Conservation (phyloP, 2,888 invertebrate species). For the Drosophila tanythrix region DNA sequence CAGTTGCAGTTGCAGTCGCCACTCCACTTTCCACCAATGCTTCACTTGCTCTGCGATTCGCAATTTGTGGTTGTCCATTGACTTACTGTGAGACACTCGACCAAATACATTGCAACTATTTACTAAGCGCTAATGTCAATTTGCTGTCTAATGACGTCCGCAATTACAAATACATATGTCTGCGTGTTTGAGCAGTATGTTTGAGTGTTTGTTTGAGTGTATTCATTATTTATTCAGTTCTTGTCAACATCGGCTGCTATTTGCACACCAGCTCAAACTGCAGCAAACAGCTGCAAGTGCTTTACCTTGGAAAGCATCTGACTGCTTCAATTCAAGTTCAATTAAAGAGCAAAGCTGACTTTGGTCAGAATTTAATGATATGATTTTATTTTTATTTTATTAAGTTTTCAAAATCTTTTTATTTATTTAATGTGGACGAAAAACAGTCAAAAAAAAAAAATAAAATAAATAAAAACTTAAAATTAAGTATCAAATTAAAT, state of each 20-base stretch:
- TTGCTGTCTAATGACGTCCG: conserved; percentile 43
- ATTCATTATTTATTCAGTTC: conserved; percentile 33
- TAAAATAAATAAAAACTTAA: neutral
- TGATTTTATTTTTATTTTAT: neutral
- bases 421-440: neutral
- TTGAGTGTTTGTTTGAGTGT: conserved; percentile 1
- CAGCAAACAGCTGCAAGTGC: conserved; percentile 25
- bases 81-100: conserved; percentile 34
- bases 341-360: neutral
- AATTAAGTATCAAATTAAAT: neutral
- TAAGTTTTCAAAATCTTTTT: neutral
- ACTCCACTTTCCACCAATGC: neutral
- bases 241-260: conserved; percentile 18
- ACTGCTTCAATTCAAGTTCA: neutral
- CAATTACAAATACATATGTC: conserved; percentile 7
- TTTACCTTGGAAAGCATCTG: neutral
- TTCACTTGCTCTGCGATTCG: conserved; percentile 10
- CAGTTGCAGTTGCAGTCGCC: neutral
- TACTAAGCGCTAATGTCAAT: conserved; percentile 64
- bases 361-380: neutral
- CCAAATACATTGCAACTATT: conserved; percentile 52
- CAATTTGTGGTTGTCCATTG: conserved; percentile 31
- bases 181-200: neutral
- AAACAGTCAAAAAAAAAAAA: neutral
- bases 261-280: conserved; percentile 7